Evolutionary conservation across 2,113 vertebrate genomes (phyloP), one percentile per base, ranked within the genome.

Genomic region (Sciurus niger): DNA sequence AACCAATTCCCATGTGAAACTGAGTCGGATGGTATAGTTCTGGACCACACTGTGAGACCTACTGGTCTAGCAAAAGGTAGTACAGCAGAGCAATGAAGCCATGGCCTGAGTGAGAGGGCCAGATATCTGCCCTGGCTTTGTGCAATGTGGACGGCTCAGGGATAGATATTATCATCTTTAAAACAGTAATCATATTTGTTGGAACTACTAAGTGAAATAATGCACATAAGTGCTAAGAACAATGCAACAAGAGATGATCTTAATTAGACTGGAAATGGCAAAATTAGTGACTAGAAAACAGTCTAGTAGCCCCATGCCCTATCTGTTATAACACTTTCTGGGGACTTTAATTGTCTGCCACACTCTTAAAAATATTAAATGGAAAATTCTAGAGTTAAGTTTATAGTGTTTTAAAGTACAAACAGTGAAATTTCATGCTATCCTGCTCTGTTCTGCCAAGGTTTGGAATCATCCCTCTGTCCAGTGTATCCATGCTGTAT

Each of bases 101-200:
- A 13, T 0, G 0, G 28, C 16, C 32, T 60, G 3, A 37, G 14
- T 8, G 2, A 55, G 17, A 28, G 48, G 7, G n/a, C 32, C 34
- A 65, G 28, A 43, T 67, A 58, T 83, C 17, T 83, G 7, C 13
- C 14, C 10, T 78, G 22, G 11, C 28, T 93, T 90, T 89, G 1
- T 34, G 3, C 73, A n/a, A 34, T 12, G 46, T 73, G 9, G 60
- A 63, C 11, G 83, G 90, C 8, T 30, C 80, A 68, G 6, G 22
- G 48, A 53, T 84, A 34, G 28, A 0, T 40, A 87, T 67, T 67
- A 10, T 72, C 51, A 48, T 83, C 67, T 84, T 3, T 72, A 73
- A 63, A 85, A 73, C 43, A n/a, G 4, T 48, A 70, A 20, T 85
- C 55, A 8, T 53, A 55, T 77, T 67, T 43, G 4, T 17, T 77